Evolutionary conservation across 2,113 vertebrate genomes (phyloP).

Genomic region (Sakesphorus luctuosus): DNA sequence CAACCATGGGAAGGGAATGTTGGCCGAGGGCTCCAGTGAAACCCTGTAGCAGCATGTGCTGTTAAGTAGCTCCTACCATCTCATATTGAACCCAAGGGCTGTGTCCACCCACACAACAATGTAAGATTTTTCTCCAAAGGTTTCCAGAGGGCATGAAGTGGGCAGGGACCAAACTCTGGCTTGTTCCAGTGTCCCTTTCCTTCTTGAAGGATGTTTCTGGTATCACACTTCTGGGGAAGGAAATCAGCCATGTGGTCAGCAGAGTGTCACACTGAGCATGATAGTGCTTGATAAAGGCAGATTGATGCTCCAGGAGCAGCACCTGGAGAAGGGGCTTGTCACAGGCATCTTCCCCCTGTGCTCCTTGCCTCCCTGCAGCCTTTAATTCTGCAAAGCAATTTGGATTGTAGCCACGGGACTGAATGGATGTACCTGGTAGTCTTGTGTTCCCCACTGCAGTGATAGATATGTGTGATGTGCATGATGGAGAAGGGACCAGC

Average conservation of each 20-base stretch:
- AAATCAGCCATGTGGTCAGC: background rate
- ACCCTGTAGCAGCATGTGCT: background rate
- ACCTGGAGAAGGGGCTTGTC: background rate
- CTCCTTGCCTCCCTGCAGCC: background rate
- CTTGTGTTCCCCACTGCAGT: background rate
- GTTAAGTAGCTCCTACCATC: background rate
- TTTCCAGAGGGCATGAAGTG: background rate
- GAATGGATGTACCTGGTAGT: background rate
- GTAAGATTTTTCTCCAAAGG: background rate
- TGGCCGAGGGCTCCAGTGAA: background rate
- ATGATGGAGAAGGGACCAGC: background rate
- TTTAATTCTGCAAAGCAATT: background rate
- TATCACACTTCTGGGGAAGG: background rate
- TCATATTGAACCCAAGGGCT: background rate
- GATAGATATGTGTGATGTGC: fast-evolving
- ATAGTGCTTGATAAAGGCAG: background rate
- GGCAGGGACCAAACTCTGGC: background rate
- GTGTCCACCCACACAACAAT: background rate
- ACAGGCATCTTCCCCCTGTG: background rate
- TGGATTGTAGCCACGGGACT: background rate
- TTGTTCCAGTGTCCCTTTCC: background rate
- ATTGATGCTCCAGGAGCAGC: background rate
- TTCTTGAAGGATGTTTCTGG: background rate
- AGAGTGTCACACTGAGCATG: background rate
- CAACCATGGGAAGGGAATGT: background rate